Conservation (phyloP, 1,140 invertebrate genomes). For the Tribolium castaneum region DNA sequence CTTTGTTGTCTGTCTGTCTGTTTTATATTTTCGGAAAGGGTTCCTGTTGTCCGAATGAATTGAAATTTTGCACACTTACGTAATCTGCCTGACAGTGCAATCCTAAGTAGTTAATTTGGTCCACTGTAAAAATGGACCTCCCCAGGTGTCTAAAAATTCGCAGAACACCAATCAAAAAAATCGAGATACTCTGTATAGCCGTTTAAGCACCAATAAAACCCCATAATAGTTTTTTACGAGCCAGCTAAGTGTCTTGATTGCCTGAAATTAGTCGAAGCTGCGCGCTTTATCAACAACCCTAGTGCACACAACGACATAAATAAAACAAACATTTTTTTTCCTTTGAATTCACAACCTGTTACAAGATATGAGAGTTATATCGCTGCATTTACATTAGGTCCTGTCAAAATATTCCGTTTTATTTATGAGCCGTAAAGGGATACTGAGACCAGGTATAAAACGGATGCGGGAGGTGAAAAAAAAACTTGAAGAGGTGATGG, state of each 20-base stretch:
- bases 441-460: slow-evolving; percentile 24
- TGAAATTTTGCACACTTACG: too few species aligned
- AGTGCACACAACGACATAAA: slow-evolving; percentile 20
- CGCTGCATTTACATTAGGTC: slow-evolving; percentile 35
- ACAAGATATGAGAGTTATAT: slow-evolving; percentile 11
- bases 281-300: slow-evolving; percentile 5
- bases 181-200: too few species aligned
- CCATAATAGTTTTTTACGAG: slow-evolving; percentile 26
- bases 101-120: too few species aligned
- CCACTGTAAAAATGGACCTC: too few species aligned
- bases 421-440: slow-evolving; percentile 39
- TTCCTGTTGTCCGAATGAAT: too few species aligned
- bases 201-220: not conserved
- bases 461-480: slow-evolving; percentile 18
- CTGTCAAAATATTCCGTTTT: slow-evolving; percentile 33
- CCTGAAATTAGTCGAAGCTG: not conserved
- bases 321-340: slow-evolving; percentile 15
- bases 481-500: slow-evolving; percentile 16
- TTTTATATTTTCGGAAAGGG: too few species aligned
- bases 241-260: slow-evolving; percentile 10
- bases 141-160: too few species aligned
- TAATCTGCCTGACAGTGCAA: too few species aligned
- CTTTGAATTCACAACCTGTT: not conserved
- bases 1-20: too few species aligned
- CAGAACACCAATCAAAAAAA: too few species aligned